Base-by-base conservation (phyloP, 1,140 invertebrate genomes). In the Tetramorium alpestre region DNA sequence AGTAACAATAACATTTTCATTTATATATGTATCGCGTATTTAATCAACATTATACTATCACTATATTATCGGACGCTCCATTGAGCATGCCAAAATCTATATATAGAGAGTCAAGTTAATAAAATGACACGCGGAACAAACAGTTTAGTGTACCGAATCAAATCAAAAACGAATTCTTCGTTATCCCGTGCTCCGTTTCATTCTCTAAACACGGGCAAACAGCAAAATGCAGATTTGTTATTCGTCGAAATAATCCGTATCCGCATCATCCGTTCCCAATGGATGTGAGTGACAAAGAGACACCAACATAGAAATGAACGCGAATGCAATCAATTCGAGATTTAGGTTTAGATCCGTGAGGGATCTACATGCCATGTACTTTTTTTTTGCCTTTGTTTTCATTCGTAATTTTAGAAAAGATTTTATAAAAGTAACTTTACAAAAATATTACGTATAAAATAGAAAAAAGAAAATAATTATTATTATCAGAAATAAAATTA, bases 191-290 rank as follows among this genome's bases (percentile, higher is more conserved):
- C 25, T 47, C 16, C 11, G 44, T 80, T 72, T 86, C 47, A 54
- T 44, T 25, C n/a, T 56, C 25, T 33, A 76, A 64, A 73, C 58
- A 72, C 70, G 33, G 72, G 41, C 89, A 90, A 90, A 89, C 72
- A 90, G 78, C 44, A 64, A 80, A 86, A 90, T 85, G 84, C 84
- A 89, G 85, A 87, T 90, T 90, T 49, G 75, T 47, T 73, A 76
- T 70, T 81, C 76, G 76, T 85, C 62, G 64, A 85, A 86, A 72
- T 90, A 90, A 90, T 90, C 86, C 75, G 33, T 33, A 38, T 47
- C 82, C 56, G 56, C 82, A 51, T 56, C 56, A 62, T 75, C 73
- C 70, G 64, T 47, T 85, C n/a, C 78, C 44, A 38, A 78, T 75
- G 49, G 44, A 78, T 18, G 56, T 60, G 58, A 47, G 33, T 1